Evolutionary conservation across 2,113 vertebrate genomes (phyloP), one percentile per base, ranked within the genome.

Genomic region (Callithrix jacchus): DNA sequence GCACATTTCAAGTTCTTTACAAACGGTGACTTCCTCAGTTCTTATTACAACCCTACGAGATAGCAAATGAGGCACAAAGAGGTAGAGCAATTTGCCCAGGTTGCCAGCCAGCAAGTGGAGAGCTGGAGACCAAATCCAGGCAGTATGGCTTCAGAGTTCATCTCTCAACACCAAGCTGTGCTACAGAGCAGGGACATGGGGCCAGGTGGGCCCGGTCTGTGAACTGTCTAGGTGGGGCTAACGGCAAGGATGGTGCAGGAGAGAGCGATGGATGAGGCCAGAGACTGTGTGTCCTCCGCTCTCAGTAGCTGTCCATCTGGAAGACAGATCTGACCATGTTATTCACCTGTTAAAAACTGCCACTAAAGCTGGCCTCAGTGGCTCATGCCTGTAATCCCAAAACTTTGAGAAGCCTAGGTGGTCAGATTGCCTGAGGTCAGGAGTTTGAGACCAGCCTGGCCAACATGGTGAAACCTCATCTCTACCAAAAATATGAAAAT

Each of bases 111-210:
- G 16, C 54, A 56, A 32, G 30, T 68, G 11, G 35, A 27, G 21
- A 4, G 21, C 73, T 52, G 8, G 37, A 20, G 32, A 3, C 27
- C 71, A 40, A 30, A 40, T 58, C 32, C 6, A 52, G 68, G 35
- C n/a, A 5, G 35, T 35, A 40, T 88, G 61, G 32, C 14, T 47
- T 70, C 11, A 1, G 32, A 27, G 5, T 73, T 86, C 32, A 17
- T 56, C 11, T 30, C 40, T 83, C 2, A 47, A 0, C 66, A 47
- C 68, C 56, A 32, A 35, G 23, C n/a, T 35, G 0, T 20, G 47
- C 52, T 25, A 2, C 49, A 68, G 11, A 79, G 91, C 7, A 9
- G 3, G 11, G 32, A 32, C 5, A 0, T 1, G 42, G 40, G 87
- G 54, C 10, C 3, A 27, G 8, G 40, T 13, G 5, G 8, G 27